A percentile compares a stretch with the other conserved stretches of the same genome.
Conservation (phyloP, 2,113 vertebrate species). For the Anhinga rufa region DNA sequence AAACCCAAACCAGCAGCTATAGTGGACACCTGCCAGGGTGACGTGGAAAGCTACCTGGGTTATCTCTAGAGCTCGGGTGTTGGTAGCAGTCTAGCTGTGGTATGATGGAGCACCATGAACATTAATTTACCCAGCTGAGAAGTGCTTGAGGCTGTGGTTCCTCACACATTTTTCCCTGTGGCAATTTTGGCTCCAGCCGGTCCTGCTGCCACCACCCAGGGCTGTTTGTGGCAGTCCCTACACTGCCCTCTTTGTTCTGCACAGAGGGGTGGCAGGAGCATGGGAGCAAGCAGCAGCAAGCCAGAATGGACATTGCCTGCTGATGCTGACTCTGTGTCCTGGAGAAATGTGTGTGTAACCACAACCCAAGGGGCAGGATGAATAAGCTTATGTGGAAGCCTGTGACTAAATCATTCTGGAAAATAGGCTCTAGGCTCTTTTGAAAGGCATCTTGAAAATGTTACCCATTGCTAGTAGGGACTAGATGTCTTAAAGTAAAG, state of each 20-base stretch:
- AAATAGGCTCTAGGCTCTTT: neutral
- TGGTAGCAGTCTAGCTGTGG: neutral
- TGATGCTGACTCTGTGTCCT: neutral
- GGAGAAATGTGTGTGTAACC: conserved; percentile 19
- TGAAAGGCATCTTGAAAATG: neutral
- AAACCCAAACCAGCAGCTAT: neutral
- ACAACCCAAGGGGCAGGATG: neutral
- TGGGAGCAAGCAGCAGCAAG: neutral
- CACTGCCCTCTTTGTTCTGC: conserved; percentile 7
- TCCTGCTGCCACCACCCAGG: neutral
- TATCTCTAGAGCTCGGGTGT: neutral
- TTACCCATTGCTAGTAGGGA: neutral
- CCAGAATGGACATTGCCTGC: neutral
- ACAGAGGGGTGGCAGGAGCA: neutral
- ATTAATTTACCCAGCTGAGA: neutral
- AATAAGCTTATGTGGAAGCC: conserved; percentile 5
- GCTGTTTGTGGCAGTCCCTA: neutral
- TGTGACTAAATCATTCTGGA: conserved; percentile 12
- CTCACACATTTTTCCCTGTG: neutral
- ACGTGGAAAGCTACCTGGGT: neutral
- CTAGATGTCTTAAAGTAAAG: neutral
- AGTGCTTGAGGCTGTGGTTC: neutral
- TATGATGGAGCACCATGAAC: neutral
- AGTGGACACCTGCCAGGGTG: neutral
- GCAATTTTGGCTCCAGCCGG: neutral